These are phyloP conservation scores for Zygaena filipendulae DNA, from an alignment of 2,888 invertebrate genomes.

Conservation along the genomic window DNA sequence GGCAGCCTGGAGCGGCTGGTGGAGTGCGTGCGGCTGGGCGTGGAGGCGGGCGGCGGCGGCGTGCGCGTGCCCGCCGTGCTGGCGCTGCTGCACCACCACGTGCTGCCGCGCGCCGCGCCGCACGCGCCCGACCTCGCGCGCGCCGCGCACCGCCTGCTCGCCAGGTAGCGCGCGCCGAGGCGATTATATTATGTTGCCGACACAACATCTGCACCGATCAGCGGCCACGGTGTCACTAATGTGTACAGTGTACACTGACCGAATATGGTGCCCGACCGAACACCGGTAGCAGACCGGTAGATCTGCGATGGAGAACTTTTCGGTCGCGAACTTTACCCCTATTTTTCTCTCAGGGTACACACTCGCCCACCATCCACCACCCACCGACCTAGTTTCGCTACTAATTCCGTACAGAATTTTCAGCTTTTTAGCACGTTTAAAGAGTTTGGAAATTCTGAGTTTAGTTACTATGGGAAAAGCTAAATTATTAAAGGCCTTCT, in stretches of 20 bases:
- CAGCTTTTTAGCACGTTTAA: no score
- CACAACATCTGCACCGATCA: no score
- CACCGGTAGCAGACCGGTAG: no score
- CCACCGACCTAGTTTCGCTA: slow-evolving; percentile 18
- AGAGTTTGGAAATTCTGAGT: no score
- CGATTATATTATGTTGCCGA: no score
- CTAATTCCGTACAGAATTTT: no score
- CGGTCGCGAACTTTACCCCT: slow-evolving; percentile 4
- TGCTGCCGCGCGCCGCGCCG: slow-evolving; percentile 41
- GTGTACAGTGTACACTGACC: no score
- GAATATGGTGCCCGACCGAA: no score
- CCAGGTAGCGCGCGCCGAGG: no score
- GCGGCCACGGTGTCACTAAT: no score
- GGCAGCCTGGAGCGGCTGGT: slow-evolving; percentile 58
- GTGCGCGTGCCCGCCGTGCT: slow-evolving; percentile 45
- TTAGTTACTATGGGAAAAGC: no score
- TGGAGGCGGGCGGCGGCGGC: slow-evolving; percentile 56
- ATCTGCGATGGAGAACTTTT: slow-evolving; percentile 8
- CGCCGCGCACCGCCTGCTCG: slow-evolving; percentile 48
- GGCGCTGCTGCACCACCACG: slow-evolving; percentile 44
- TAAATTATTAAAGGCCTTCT: no score
- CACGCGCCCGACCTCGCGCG: slow-evolving; percentile 41
- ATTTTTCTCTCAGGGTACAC: slow-evolving; percentile 13
- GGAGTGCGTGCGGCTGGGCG: slow-evolving; percentile 58
- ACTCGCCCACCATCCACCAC: slow-evolving; percentile 11